Percentiles rank a stretch among this genome's conserved stretches.
phyloP scores from a whole-genome alignment of 2,797 vertebrate species.

The Scolopax bukidnonensis region DNA sequence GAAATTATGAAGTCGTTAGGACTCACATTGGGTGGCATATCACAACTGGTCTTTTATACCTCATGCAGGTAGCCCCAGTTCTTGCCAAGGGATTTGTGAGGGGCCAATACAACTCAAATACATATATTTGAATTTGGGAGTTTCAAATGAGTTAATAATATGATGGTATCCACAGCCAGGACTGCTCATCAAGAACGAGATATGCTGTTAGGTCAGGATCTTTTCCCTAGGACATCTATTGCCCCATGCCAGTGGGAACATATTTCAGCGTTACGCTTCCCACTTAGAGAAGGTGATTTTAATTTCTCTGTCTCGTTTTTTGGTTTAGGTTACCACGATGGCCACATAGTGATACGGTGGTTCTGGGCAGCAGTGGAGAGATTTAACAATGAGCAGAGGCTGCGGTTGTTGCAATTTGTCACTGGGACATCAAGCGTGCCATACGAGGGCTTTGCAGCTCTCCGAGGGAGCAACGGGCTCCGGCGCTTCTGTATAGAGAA shows the following conservation, averaged over 20 bases:
- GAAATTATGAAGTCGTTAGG: not conserved
- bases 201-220: not conserved
- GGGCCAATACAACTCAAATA: not conserved
- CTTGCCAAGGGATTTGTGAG: not conserved
- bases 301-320: not conserved
- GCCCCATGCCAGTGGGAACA: not conserved
- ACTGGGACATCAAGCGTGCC: constrained; percentile 96
- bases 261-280: not conserved
- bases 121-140: not conserved
- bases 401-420: constrained; percentile 94
- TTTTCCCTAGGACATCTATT: not conserved
- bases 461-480: constrained; percentile 94
- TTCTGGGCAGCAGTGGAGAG: constrained; percentile 96
- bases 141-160: not conserved
- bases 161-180: not conserved
- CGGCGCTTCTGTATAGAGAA: constrained; percentile 98
- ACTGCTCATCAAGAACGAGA: not conserved
- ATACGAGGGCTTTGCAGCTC: constrained; percentile 92
- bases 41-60: not conserved
- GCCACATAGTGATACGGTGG: constrained; percentile 96
- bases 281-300: not conserved
- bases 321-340: constrained; percentile 91
- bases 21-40: not conserved
- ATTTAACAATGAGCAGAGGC: constrained; percentile 96
- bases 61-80: not conserved